phyloP scores from a whole-genome alignment of 2,888 invertebrate genomes.

The Scaptodrosophila latifasciaeformis region DNA sequence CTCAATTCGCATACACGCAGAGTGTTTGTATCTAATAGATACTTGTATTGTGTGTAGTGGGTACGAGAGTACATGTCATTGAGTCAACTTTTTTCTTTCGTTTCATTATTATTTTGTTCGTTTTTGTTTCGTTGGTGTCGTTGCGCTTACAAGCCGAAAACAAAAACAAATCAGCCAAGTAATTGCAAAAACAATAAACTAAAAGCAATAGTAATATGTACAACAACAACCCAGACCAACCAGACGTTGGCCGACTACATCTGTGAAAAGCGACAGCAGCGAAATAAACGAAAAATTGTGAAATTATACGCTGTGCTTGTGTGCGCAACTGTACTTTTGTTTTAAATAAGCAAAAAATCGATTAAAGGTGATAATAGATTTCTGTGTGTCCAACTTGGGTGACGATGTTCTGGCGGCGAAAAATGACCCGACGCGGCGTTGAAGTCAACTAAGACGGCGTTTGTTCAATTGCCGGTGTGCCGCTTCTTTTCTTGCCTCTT shows the following conservation, averaged over 20 bases:
- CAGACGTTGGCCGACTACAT: slow-evolving; percentile 20
- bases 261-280: slow-evolving; percentile 33
- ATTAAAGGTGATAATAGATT: slow-evolving; percentile 70
- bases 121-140: slow-evolving; percentile 43
- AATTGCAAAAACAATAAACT: slow-evolving; percentile 69
- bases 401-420: slow-evolving; percentile 22
- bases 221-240: background rate
- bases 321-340: slow-evolving; percentile 65
- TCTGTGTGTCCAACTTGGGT: slow-evolving; percentile 60
- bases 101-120: slow-evolving; percentile 20
- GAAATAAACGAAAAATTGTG: slow-evolving; percentile 35
- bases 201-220: slow-evolving; percentile 60
- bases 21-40: slow-evolving; percentile 59
- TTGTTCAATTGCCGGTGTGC: background rate
- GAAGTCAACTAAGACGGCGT: background rate
- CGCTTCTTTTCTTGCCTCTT: background rate
- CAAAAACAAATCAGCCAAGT: slow-evolving; percentile 42
- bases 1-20: slow-evolving; percentile 10
- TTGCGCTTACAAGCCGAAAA: slow-evolving; percentile 11
- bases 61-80: slow-evolving; percentile 41
- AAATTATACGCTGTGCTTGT: slow-evolving; percentile 45
- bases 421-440: slow-evolving; percentile 22
- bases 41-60: slow-evolving; percentile 29
- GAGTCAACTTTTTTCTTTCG: slow-evolving; percentile 44
- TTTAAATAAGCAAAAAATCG: slow-evolving; percentile 70